Evolutionary conservation across 1,140 invertebrate species (phyloP), one percentile per base, ranked within the genome.

Genomic region (Drosophila fuyamai): DNA sequence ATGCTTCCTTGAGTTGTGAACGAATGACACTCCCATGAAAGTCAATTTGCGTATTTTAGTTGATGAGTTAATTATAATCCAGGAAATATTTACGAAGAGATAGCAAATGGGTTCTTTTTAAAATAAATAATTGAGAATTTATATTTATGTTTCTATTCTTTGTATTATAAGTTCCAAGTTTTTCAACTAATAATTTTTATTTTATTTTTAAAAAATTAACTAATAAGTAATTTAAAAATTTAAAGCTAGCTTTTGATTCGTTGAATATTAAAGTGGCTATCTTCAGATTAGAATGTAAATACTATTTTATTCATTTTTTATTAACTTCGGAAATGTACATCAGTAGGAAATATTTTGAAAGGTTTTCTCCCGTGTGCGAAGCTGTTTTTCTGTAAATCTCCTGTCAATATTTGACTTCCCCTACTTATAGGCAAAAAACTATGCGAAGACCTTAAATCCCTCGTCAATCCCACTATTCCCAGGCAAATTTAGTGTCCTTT

Each of bases 401-500:
- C 8, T 12, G 35, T 32, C 12, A 18, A 47, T 68, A 55, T 43
- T 18, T 38, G 32, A 32, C 40, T 60, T 4, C 18, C 27, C 14
- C 32, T 7, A 16, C 38, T 68, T 14, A 8, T 18, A 32, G n/a
- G 32, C 13, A n/a, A 14, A 46, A 53, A 46, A 66, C 38, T 29
- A 66, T 53, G 40, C 38, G 29, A 57, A 58, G 2, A 29, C 16
- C 56, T 40, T 2, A 10, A 41, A 18, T 67, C 61, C 60, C 65
- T n/a, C 56, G 23, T 46, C 56, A 65, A 65, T 63, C 41, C 54
- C 41, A 46, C 56, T 44, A 60, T 46, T 60, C 56, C 56, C 61
- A 5, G 40, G 41, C 61, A 46, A 65, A 65, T 60, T 61, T 65
- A 61, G 56, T 36, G 27, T 60, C 41, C 61, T 23, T 70, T 68